These are phyloP conservation scores for Aelia acuminata DNA, from an alignment of 2,888 invertebrate genomes.

Conservation along the genomic window DNA sequence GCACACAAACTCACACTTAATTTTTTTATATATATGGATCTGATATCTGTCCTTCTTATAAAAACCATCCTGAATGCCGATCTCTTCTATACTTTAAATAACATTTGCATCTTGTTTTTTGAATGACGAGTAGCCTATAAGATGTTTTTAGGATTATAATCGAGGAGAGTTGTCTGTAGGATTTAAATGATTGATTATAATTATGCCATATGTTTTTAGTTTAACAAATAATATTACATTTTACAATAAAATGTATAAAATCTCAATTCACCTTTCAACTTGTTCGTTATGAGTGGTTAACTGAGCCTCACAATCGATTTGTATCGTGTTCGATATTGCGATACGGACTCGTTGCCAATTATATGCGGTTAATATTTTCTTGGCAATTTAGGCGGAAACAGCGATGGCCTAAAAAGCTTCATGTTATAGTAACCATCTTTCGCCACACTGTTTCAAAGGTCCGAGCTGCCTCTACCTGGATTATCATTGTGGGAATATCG, in stretches of 20 bases:
- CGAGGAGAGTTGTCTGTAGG: too few species aligned
- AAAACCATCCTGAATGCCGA: too few species aligned
- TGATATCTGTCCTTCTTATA: too few species aligned
- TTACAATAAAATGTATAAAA: neutral
- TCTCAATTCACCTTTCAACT: neutral
- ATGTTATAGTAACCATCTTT: constrained; percentile 34
- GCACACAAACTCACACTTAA: too few species aligned
- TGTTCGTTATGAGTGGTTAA: neutral
- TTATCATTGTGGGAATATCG: constrained; percentile 30
- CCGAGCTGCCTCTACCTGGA: neutral
- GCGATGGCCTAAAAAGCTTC: neutral
- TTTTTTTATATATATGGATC: too few species aligned
- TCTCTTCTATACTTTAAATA: too few species aligned
- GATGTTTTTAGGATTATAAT: too few species aligned
- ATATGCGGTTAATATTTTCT: constrained; percentile 25
- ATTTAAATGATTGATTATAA: too few species aligned
- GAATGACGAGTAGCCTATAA: too few species aligned
- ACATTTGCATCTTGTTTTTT: too few species aligned
- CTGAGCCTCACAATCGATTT: constrained; percentile 3
- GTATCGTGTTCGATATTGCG: neutral
- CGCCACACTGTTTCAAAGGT: constrained; percentile 11
- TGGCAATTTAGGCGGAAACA: neutral
- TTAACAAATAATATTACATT: too few species aligned
- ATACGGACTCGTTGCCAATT: constrained; percentile 14
- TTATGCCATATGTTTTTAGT: too few species aligned